Base-by-base conservation (phyloP, 92 coral and sea anemone genomes). In the Zoanthus solanderi region DNA sequence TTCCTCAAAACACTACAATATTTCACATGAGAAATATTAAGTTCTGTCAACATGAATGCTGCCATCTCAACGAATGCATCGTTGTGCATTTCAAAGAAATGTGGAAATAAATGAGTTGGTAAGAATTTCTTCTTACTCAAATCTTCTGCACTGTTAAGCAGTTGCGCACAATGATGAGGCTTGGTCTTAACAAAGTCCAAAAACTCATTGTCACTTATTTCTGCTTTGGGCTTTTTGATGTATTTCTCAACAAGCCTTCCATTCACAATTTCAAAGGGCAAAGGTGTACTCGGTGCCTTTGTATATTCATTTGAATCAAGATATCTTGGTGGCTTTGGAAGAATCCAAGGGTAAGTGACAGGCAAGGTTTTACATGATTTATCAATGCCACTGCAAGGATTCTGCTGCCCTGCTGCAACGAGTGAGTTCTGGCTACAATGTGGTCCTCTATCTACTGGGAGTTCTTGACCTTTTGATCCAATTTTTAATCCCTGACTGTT, bases 201-300 rank as follows among this genome's bases (percentile, higher is more conserved):
- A 60, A 80, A 80, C 3, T 80, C 84, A 9, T 80, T 57, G 18
- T 80, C 84, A 61, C 29, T 48, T 0, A 80, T 14, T 6, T 44
- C 30, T 44, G 74, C 5, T 58, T 80, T 80, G 9, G 84, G 84
- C 18, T 80, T 80, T 30, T 61, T 80, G 50, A 63, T 65, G 60
- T 56, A 60, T 56, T 63, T 80, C 44, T 10, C 37, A 30, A 65
- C 17, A 13, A 80, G 74, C 58, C n/a, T 80, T 63, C 84, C 84
- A 65, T 18, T 80, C 42, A 80, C 73, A n/a, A 80, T 50, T 61
- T 80, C 73, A 63, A 80, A 80, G 37, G 84, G 84, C 74, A 80
- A 37, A 8, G 84, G 56, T 68, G 65, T 34, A 18, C 84, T 80
- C 13, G 84, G 84, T 65, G 73, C 84, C 18, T 63, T 68, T 11